A percentile compares a stretch with the other conserved stretches of the same genome.
Conservation (phyloP, 1,140 invertebrate genomes). For the Pollicipes pollicipes region DNA sequence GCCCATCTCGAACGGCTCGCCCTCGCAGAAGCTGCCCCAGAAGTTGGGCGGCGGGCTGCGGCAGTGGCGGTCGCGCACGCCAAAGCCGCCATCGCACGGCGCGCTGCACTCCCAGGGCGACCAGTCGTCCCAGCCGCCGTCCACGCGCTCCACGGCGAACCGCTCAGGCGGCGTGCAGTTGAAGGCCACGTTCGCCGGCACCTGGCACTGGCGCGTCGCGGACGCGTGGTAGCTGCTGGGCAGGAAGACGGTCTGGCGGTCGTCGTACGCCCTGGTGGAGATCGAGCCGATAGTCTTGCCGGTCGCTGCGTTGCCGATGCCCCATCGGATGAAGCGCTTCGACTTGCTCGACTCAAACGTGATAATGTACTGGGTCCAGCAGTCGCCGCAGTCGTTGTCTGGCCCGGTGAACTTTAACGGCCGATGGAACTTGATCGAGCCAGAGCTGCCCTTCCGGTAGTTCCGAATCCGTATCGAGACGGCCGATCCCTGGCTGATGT, state of each 20-base stretch:
- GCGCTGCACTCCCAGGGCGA: neutral
- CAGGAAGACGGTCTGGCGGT: neutral
- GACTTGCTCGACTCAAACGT: neutral
- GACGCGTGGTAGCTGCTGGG: neutral
- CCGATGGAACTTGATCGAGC: neutral
- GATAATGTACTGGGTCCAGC: neutral
- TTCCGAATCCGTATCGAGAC: neutral
- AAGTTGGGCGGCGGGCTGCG: neutral
- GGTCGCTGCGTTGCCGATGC: neutral
- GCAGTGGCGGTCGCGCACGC: neutral
- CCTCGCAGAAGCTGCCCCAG: neutral
- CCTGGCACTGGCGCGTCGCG: neutral
- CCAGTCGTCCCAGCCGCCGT: neutral
- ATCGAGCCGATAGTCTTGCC: neutral
- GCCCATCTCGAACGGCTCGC: slow-evolving; percentile 3
- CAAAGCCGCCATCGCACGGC: neutral
- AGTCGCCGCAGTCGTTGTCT: neutral
- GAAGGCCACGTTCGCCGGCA: neutral
- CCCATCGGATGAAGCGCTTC: neutral
- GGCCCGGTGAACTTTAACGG: neutral
- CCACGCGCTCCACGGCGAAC: neutral
- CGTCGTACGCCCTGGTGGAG: neutral
- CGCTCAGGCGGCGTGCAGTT: neutral
- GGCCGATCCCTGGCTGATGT: neutral
- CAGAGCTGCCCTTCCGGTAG: neutral